Base-by-base conservation (phyloP, 2,888 invertebrate genomes). In the Eupithecia inturbata region DNA sequence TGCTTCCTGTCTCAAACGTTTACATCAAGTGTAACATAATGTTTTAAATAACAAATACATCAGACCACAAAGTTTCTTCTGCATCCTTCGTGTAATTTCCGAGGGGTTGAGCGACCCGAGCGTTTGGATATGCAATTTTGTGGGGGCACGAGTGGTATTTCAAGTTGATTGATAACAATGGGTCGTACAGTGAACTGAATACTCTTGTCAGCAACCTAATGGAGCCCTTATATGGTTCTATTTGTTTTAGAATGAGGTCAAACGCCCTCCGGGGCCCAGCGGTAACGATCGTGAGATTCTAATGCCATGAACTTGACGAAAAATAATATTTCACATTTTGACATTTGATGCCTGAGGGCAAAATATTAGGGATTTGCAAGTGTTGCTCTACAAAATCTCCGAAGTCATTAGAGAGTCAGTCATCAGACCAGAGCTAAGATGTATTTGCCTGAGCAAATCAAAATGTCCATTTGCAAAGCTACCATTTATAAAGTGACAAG, bases 181-280 rank as follows among this genome's bases (percentile, higher is more conserved):
- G 80, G 82, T 82, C 84, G 83, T 81, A 85, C 78, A 83, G 85
- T 84, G 84, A 84, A 86, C 86, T 85, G 85, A 84, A 82, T 83
- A 79, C 81, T 82, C 83, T 78, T 83, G 85, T 84, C 82, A 80
- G 77, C 78, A 72, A 84, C 84, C 83, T 90, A 90, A 89, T 90
- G 85, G 87, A 80, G 84, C 86, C 89, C 90, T 87, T 91, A 87
- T 88, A 89, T 84, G 89, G 90, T 83, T 80, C 81, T 83, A 82
- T 83, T 82, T 82, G 82, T 84, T 81, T 77, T 79, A 82, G 82
- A 90, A 88, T 85, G 81, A 81, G 89, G 90, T 84, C 87, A 88
- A 80, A 82, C 88, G 87, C 90, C 89, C 85, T 90, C 89, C 77
- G 77, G 76, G 72, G 73, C 57, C 12, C 83, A 88, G 85, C 86